Evolutionary conservation across 2,888 invertebrate genomes (phyloP).

Genomic region (Eupelmus urozonus): DNA sequence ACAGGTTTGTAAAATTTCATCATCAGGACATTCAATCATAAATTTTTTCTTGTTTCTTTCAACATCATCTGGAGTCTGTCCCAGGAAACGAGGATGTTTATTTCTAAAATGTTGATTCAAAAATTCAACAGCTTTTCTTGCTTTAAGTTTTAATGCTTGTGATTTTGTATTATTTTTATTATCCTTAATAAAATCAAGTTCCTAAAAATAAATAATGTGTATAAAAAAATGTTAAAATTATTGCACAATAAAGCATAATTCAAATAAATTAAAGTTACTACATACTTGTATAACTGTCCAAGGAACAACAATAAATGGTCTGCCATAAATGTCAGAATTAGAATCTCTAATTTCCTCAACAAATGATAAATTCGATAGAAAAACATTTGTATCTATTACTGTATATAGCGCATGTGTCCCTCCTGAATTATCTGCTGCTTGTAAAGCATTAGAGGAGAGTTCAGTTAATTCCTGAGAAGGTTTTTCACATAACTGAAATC

Average conservation of each 20-base stretch:
- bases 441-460: slow-evolving; percentile 40
- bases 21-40: slow-evolving; percentile 75
- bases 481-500: slow-evolving; percentile 66
- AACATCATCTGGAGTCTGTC: slow-evolving; percentile 72
- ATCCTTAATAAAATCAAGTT: slow-evolving; percentile 75
- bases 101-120: slow-evolving; percentile 70
- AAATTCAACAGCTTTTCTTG: slow-evolving; percentile 71
- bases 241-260: not conserved
- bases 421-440: slow-evolving; percentile 31
- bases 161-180: slow-evolving; percentile 65
- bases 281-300: slow-evolving; percentile 74
- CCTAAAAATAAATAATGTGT: slow-evolving; percentile 64
- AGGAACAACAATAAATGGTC: slow-evolving; percentile 71
- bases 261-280: slow-evolving; percentile 1
- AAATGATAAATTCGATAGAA: slow-evolving; percentile 71
- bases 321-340: slow-evolving; percentile 67
- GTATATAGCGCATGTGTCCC: slow-evolving; percentile 67
- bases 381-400: slow-evolving; percentile 76
- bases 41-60: slow-evolving; percentile 67
- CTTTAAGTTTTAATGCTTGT: slow-evolving; percentile 65
- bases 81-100: slow-evolving; percentile 72
- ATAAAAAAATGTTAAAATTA: not conserved
- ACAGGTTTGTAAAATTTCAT: slow-evolving; percentile 77
- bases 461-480: slow-evolving; percentile 29
- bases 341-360: slow-evolving; percentile 69